Conservation (phyloP, 2,797 vertebrate species). For the Dermochelys coriacea region DNA sequence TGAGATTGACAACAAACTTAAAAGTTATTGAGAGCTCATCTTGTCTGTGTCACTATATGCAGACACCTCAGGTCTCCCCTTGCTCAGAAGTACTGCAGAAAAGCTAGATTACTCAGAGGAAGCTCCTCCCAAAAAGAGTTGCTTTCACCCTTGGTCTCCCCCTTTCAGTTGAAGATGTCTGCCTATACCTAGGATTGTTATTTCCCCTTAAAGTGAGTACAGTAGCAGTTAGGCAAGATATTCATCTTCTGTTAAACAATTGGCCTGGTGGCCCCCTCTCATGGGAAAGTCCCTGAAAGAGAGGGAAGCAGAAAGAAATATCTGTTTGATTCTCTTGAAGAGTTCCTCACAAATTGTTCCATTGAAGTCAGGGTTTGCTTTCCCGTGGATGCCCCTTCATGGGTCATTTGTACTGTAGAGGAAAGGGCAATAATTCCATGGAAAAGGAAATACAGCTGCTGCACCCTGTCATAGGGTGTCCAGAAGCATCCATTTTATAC, state of each 20-base stretch:
- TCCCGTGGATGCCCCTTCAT: not conserved
- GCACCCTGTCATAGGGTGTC: not conserved
- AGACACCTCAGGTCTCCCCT: not conserved
- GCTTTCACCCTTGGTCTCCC: not conserved
- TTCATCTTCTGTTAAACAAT: not conserved
- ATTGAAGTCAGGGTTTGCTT: not conserved
- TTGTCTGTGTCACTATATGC: not conserved
- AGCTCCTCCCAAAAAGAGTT: not conserved
- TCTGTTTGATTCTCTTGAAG: not conserved
- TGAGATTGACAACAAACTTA: not conserved
- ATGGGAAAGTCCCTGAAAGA: not conserved
- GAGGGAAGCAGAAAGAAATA: not conserved
- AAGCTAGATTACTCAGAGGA: not conserved
- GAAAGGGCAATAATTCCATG: not conserved
- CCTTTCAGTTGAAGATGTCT: not conserved
- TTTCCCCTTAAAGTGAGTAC: not conserved
- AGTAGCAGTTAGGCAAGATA: not conserved
- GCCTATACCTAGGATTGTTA: not conserved
- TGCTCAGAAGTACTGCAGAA: not conserved
- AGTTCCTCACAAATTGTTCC: not conserved
- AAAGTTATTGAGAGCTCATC: not conserved
- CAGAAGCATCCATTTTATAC: not conserved
- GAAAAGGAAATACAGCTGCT: conserved; percentile 1
- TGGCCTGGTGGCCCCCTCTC: not conserved
- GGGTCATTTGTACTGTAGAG: not conserved